Evolutionary conservation across 2,888 invertebrate genomes (phyloP), one percentile per base, ranked within the genome.

Genomic region (Bimastos eiseni): DNA sequence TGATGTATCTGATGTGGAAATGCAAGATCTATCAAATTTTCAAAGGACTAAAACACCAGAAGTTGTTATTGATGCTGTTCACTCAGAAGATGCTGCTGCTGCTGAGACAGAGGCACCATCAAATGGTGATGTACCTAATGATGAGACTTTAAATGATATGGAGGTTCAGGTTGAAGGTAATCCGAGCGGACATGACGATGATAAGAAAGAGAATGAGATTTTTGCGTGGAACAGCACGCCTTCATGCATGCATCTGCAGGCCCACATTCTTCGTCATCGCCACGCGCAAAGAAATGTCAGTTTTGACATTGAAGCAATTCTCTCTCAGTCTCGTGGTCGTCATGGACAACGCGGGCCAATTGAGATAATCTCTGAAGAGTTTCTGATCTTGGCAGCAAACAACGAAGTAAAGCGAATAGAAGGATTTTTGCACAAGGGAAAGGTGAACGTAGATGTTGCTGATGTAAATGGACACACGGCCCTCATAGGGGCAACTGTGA

Each of bases 391-490:
- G 30, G 94, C 94, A 11, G 92, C 92, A 13, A 90, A 91, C 34
- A 95, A 95, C 30, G 93, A 94, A 90, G 41, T 92, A 0, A 92
- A 93, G 36, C 91, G 91, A 44, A 94, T 95, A 38, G 93, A 93
- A 90, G 93, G 93, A 90, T 91, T 94, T 70, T 90, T 95, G 90
- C 92, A 93, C 34, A 92, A 92, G 33, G 94, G 93, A 30, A 92
- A 92, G 24, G 94, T 94, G 33, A 93, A 94, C 89, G 93, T 94
- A 38, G 94, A 95, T 92, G 95, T 95, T 8, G 93, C 94, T 24
- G 95, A 95, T 91, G 92, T 91, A 70, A 91, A 93, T 83, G 95
- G 95, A 3, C 93, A 94, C 91, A 94, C 94, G 13, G 93, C 95
- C 8, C 92, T 95, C 21, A 93, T 95, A 89, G 94, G 93, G 55